These are phyloP conservation scores for Fukomys damarensis DNA, from an alignment of 2,113 vertebrate genomes.

Conservation along the genomic window DNA sequence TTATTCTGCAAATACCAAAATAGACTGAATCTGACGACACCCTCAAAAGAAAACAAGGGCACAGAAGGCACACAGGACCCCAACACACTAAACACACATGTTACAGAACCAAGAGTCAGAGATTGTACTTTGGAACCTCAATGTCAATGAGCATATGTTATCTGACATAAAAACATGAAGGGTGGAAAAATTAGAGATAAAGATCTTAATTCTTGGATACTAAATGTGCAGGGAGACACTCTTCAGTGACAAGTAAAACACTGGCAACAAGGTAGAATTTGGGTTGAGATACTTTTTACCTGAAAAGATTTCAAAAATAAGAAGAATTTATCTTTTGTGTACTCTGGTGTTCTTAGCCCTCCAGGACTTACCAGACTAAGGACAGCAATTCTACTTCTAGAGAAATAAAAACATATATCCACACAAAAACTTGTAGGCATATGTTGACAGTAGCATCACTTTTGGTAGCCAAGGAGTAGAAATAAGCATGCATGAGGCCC, in stretches of 20 bases:
- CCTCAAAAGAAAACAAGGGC: not conserved
- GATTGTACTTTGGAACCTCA: not conserved
- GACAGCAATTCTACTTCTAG: not conserved
- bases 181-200: not conserved
- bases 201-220: not conserved
- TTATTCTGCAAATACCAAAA: not conserved
- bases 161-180: not conserved
- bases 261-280: not conserved
- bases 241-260: constrained; percentile 20
- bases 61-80: not conserved
- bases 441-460: not conserved
- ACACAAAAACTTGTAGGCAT: not conserved
- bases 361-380: constrained; percentile 88
- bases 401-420: not conserved
- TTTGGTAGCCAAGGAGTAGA: not conserved
- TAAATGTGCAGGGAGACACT: not conserved
- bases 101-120: not conserved
- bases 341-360: not conserved
- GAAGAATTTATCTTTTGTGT: constrained; percentile 50
- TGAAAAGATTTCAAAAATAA: constrained; percentile 56
- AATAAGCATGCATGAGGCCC: not conserved
- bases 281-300: not conserved
- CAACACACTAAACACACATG: not conserved
- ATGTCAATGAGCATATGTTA: not conserved
- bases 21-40: not conserved